phyloP scores from a whole-genome alignment of 2,797 vertebrate species.

The Micrastur ruficollis region DNA sequence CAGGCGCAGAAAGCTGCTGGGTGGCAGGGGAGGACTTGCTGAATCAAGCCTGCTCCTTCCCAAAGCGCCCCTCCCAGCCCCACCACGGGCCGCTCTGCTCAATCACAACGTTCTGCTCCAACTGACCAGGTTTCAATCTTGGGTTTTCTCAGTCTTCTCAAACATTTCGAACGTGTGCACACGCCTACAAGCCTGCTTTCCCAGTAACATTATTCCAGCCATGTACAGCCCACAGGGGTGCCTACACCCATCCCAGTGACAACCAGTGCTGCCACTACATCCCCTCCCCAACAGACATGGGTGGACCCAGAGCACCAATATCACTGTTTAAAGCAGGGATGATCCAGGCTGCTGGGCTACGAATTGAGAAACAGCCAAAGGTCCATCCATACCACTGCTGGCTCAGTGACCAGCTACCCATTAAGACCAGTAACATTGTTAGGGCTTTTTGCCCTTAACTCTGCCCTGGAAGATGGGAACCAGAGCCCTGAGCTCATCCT shows the following conservation, averaged over 20 bases:
- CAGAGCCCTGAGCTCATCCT: background rate
- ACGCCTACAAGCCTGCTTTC: background rate
- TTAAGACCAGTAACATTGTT: background rate
- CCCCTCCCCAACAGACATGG: background rate
- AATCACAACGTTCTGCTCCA: background rate
- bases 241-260: background rate
- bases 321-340: background rate
- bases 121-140: background rate
- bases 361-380: background rate
- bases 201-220: background rate
- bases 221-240: fast-evolving
- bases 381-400: background rate
- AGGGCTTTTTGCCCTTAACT: background rate
- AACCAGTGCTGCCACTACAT: background rate
- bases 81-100: background rate
- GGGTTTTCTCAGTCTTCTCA: background rate
- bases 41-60: background rate
- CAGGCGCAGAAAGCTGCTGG: background rate
- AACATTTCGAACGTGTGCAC: background rate
- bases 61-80: background rate
- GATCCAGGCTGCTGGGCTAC: background rate
- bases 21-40: background rate
- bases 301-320: background rate
- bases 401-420: background rate
- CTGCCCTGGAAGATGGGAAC: background rate